Percentiles rank a stretch among this genome's conserved stretches.
Evolutionary conservation across 2,888 invertebrate species (phyloP).

Genomic region (Drosophila mayaguana): DNA sequence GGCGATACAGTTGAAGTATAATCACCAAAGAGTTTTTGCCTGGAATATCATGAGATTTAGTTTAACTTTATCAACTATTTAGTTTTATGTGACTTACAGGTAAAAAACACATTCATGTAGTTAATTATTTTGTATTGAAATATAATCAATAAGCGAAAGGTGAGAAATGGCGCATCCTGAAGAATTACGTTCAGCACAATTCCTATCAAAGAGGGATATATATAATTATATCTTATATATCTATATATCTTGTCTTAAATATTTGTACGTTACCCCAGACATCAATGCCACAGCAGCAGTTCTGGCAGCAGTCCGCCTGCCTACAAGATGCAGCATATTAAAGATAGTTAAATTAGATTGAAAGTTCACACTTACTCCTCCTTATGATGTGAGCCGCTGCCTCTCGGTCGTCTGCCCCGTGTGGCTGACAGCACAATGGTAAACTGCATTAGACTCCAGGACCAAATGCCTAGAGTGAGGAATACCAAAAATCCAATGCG

Average conservation of each 20-base stretch:
- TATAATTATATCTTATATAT: neutral
- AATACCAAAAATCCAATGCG: slow-evolving; percentile 92
- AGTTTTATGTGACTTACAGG: slow-evolving; percentile 89
- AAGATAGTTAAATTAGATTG: neutral
- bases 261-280: slow-evolving; percentile 87
- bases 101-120: slow-evolving; percentile 98
- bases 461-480: slow-evolving; percentile 95
- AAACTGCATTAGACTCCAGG: slow-evolving; percentile 97
- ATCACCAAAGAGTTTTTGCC: slow-evolving; percentile 93
- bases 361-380: slow-evolving; percentile 72
- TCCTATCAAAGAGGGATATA: slow-evolving; percentile 73
- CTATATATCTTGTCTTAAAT: neutral
- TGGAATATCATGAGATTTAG: slow-evolving; percentile 42
- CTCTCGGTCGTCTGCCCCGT: slow-evolving; percentile 90
- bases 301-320: slow-evolving; percentile 85
- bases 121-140: slow-evolving; percentile 94
- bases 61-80: rapidly evolving
- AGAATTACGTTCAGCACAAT: slow-evolving; percentile 94
- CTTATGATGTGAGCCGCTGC: slow-evolving; percentile 85
- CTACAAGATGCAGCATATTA: slow-evolving; percentile 41
- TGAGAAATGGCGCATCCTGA: slow-evolving; percentile 94
- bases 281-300: slow-evolving; percentile 94
- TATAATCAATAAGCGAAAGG: slow-evolving; percentile 94
- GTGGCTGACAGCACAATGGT: slow-evolving; percentile 97
- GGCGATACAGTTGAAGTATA: slow-evolving; percentile 92